A percentile compares a stretch with the other conserved stretches of the same genome.
phyloP scores from a whole-genome alignment of 2,888 invertebrate genomes.

The Busseola fusca region DNA sequence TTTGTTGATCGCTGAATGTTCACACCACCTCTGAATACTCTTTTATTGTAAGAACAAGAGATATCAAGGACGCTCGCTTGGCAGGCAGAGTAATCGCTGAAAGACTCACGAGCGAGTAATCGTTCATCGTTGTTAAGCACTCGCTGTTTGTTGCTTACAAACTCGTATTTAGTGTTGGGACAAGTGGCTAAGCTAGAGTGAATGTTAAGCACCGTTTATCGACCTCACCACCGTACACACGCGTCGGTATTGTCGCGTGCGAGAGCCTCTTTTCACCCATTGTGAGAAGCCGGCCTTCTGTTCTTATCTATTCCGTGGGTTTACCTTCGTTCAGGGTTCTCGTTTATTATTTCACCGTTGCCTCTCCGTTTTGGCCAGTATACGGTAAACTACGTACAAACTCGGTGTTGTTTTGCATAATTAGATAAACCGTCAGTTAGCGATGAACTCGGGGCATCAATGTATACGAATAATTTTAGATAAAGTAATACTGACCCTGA shows the following conservation, averaged over 20 bases:
- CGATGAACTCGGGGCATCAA: conserved; percentile 69
- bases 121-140: too few relatives aligned
- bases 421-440: conserved; percentile 77
- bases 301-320: background rate
- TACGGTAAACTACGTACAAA: conserved; percentile 76
- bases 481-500: conserved; percentile 24
- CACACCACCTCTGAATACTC: background rate
- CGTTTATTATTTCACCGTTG: conserved; percentile 77
- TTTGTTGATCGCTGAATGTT: background rate
- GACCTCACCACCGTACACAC: too few relatives aligned
- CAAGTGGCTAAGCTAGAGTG: background rate
- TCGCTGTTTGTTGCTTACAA: background rate
- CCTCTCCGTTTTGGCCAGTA: conserved; percentile 61
- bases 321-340: conserved; percentile 65
- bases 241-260: background rate
- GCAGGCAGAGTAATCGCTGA: background rate
- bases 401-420: conserved; percentile 80
- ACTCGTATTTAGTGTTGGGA: background rate
- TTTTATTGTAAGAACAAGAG: background rate
- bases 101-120: background rate
- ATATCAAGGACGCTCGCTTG: background rate
- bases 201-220: background rate
- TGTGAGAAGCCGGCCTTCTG: background rate
- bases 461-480: conserved; percentile 61
- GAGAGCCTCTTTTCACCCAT: background rate